Conservation (phyloP, 2,888 invertebrate genomes). For the Pammene fasciana region DNA sequence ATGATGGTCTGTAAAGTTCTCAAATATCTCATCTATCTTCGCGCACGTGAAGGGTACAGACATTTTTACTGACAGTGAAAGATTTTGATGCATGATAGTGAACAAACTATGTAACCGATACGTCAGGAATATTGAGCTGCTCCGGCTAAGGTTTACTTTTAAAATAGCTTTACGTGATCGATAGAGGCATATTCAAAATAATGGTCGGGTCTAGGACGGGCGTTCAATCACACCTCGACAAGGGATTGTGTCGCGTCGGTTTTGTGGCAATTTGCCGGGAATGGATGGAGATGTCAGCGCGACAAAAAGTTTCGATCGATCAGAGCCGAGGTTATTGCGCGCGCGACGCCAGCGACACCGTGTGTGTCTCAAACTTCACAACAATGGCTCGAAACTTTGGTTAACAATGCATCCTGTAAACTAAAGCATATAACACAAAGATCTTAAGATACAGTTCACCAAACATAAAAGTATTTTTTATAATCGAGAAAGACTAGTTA, state of each 20-base stretch:
- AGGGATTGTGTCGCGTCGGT: slow-evolving; percentile 59
- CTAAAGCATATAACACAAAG: not conserved
- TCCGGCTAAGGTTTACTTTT: slow-evolving; percentile 52
- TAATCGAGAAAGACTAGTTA: not conserved
- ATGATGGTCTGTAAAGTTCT: slow-evolving; percentile 31
- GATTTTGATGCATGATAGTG: slow-evolving; percentile 55
- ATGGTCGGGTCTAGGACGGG: slow-evolving; percentile 63
- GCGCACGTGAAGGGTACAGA: slow-evolving; percentile 43
- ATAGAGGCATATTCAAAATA: slow-evolving; percentile 76
- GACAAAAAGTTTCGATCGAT: slow-evolving; percentile 81
- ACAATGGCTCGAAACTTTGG: slow-evolving; percentile 31
- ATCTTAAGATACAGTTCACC: not conserved
- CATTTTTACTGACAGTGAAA: slow-evolving; percentile 56
- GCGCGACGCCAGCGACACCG: slow-evolving; percentile 59
- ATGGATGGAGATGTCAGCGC: slow-evolving; percentile 80
- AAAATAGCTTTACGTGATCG: slow-evolving; percentile 65
- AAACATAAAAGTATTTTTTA: not conserved
- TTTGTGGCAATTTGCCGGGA: slow-evolving; percentile 75
- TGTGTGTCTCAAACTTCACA: slow-evolving; percentile 35
- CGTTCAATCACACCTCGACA: slow-evolving; percentile 72
- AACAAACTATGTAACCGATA: slow-evolving; percentile 55
- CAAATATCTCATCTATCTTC: slow-evolving; percentile 45
- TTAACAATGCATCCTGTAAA: slow-evolving; percentile 26
- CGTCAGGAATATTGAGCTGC: slow-evolving; percentile 50
- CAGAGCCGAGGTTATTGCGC: slow-evolving; percentile 62